Base-by-base conservation (phyloP, 2,113 vertebrate species). In the Marcusenius ussheri region DNA sequence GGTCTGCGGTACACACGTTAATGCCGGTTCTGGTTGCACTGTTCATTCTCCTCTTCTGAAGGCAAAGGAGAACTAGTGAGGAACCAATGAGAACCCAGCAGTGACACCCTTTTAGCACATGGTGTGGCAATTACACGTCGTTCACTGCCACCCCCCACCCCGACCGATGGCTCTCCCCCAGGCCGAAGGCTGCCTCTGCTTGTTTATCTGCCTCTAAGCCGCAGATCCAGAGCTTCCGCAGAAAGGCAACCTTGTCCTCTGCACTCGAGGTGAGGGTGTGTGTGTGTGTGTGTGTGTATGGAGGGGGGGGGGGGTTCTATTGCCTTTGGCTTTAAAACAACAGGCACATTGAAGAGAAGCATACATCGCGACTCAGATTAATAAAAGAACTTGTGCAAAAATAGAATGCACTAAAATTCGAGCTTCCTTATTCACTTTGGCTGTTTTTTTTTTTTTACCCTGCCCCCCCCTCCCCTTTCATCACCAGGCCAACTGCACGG, bases 251-350 rank as follows among this genome's bases (percentile, higher is more conserved):
- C 62, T 27, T 66, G 62, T 66, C 62, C 62, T 4, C n/a, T 27
- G 62, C n/a, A 11, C 3, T 66, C 3, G n/a, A 66, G 9, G n/a
- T 66, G n/a, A 1, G n/a, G 1, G 31, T 58, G 77, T 42, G 70
- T 77, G 70, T 77, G 74, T 77, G 70, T 39, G 74, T 77, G 49
- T 74, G n/a, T 31, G 66, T 13, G 66, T 13, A 27, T 15, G 10
- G 0, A 15, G 17, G 1, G 1, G 51, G 15, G 39, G 15, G 21
- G 17, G 89, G 89, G 84, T 84, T 90, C 53, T 87, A 74, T 77
- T 58, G 80, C 45, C 88, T 9, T 91, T 92, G 92, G 94, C 91
- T 87, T 88, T 27, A 6, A 50, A 90, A 93, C 92, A 92, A 91
- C 80, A 89, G 89, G 56, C 35, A 21, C 83, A 88, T 91, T 91